Evolutionary conservation across 2,888 invertebrate genomes (phyloP).

Genomic region (Noctua janthina): DNA sequence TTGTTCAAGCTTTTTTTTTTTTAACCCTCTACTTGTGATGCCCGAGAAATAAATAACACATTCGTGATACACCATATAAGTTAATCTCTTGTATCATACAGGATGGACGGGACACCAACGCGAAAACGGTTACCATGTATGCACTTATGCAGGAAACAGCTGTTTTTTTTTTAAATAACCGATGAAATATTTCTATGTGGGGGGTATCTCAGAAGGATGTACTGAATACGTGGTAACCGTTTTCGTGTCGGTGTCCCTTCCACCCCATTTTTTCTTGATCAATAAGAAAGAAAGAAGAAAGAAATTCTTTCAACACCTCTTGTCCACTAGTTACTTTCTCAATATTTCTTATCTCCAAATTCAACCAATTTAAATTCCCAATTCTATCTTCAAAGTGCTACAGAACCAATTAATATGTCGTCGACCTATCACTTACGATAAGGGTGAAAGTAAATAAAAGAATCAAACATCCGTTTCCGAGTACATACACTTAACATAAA

Average conservation of each 20-base stretch:
- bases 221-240: no score
- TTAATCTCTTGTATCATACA: not conserved
- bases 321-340: not conserved
- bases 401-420: constrained; percentile 59
- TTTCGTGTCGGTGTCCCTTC: no score
- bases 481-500: constrained; percentile 53
- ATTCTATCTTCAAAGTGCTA: constrained; percentile 23
- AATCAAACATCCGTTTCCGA: constrained; percentile 77
- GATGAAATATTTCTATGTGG: no score
- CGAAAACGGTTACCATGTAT: no score
- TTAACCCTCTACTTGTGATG: no score
- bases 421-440: constrained; percentile 66
- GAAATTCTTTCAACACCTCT: not conserved
- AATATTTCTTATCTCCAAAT: not conserved
- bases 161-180: no score
- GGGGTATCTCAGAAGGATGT: no score
- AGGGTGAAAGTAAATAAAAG: constrained; percentile 71
- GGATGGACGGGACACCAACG: no score
- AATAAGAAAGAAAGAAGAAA: not conserved
- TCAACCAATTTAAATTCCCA: constrained; percentile 10
- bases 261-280: not conserved
- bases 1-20: no score
- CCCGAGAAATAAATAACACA: no score
- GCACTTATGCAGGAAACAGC: no score
- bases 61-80: no score